Evolutionary conservation across 2,113 vertebrate species (phyloP).

Genomic region (Chitala chitala): DNA sequence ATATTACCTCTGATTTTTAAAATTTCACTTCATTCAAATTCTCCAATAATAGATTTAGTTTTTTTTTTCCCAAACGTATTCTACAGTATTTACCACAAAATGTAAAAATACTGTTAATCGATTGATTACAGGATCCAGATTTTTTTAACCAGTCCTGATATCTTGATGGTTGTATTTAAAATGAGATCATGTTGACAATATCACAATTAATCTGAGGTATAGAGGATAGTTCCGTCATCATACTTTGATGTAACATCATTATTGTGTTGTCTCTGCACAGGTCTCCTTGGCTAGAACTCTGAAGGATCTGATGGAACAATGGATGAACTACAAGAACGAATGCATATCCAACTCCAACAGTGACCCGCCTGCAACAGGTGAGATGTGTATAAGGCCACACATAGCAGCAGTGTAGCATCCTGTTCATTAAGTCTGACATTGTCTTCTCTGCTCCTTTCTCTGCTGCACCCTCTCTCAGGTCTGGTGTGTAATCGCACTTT

Average conservation of each 20-base stretch:
- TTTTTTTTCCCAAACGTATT: too few relatives aligned
- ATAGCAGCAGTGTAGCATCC: not conserved
- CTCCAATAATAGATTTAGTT: too few relatives aligned
- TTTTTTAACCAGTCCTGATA: too few relatives aligned
- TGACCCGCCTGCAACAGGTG: constrained; percentile 50
- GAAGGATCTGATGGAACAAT: constrained; percentile 58
- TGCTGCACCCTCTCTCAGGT: constrained; percentile 49
- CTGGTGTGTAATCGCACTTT: constrained; percentile 88
- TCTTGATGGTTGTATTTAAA: too few relatives aligned
- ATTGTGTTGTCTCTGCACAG: constrained; percentile 35
- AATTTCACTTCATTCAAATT: too few relatives aligned
- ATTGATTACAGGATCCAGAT: too few relatives aligned
- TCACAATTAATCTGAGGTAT: too few relatives aligned
- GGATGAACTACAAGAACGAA: constrained; percentile 62
- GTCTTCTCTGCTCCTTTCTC: not conserved
- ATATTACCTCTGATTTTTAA: too few relatives aligned
- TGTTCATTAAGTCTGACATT: not conserved
- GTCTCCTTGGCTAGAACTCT: constrained; percentile 53
- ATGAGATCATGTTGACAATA: too few relatives aligned
- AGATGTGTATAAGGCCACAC: not conserved
- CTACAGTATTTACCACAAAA: too few relatives aligned
- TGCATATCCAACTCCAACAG: constrained; percentile 47
- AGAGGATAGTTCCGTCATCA: too few relatives aligned
- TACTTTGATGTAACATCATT: not conserved
- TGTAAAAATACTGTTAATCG: too few relatives aligned